A percentile compares a stretch with the other conserved stretches of the same genome.
Conservation (phyloP, 2,797 vertebrate genomes). For the Danio aesculapii region DNA sequence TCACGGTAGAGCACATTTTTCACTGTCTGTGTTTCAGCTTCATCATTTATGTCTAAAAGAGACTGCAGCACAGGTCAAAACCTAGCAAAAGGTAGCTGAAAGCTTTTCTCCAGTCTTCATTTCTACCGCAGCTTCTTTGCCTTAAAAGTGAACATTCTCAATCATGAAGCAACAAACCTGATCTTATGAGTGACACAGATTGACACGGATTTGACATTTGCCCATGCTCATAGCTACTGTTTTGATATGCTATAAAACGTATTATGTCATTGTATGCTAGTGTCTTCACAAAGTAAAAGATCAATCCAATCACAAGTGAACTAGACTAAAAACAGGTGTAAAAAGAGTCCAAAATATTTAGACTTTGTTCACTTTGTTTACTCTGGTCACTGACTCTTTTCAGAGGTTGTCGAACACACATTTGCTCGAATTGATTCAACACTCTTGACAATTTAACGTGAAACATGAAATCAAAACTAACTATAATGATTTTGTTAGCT, state of each 20-base stretch:
- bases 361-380: too few relatives aligned
- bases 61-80: background rate
- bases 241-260: too few relatives aligned
- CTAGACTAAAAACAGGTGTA: too few relatives aligned
- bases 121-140: background rate
- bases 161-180: constrained; percentile 19
- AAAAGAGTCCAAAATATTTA: too few relatives aligned
- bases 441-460: too few relatives aligned
- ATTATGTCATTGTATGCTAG: too few relatives aligned
- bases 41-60: constrained; percentile 19
- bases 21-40: constrained; percentile 3
- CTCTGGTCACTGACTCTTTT: too few relatives aligned
- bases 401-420: too few relatives aligned
- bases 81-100: background rate
- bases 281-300: background rate
- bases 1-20: background rate
- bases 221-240: too few relatives aligned
- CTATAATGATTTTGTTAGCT: too few relatives aligned
- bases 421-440: too few relatives aligned
- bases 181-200: constrained; percentile 24
- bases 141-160: constrained; percentile 35
- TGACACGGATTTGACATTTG: background rate
- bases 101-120: constrained; percentile 1
- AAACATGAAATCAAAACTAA: too few relatives aligned
- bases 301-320: constrained; percentile 41